Conservation (phyloP, 2,888 invertebrate species). For the Lithodes maja region DNA sequence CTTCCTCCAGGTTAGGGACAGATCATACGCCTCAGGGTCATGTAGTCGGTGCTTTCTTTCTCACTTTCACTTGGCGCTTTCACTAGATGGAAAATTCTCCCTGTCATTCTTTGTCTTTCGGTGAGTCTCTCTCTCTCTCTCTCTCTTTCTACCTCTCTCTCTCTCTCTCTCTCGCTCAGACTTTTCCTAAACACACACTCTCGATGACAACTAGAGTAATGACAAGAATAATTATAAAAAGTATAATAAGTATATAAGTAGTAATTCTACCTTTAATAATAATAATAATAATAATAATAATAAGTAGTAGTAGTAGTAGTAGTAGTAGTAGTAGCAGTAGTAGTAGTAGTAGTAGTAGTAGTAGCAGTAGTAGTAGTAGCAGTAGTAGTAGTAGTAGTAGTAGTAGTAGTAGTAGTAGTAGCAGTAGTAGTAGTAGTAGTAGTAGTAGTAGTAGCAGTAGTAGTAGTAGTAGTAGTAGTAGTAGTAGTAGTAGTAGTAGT, state of each 20-base stretch:
- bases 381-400: slow-evolving; percentile 6
- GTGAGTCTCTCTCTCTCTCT: too few relatives aligned
- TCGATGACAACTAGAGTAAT: too few relatives aligned
- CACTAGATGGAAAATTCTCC: too few relatives aligned
- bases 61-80: too few relatives aligned
- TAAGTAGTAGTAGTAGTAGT: slow-evolving; percentile 21
- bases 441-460: not conserved
- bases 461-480: not conserved
- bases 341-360: not conserved
- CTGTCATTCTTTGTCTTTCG: too few relatives aligned
- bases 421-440: not conserved
- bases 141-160: too few relatives aligned
- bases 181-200: too few relatives aligned
- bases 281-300: slow-evolving; percentile 15
- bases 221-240: not conserved
- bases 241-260: not conserved
- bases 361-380: not conserved
- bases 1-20: too few relatives aligned
- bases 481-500: not conserved
- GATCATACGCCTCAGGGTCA: too few relatives aligned
- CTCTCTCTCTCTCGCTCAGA: too few relatives aligned
- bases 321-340: not conserved
- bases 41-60: too few relatives aligned
- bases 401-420: slow-evolving; percentile 18
- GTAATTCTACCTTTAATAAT: not conserved